These are phyloP conservation scores for Nanorana parkeri DNA, from an alignment of 2,113 vertebrate species.

Conservation along the genomic window DNA sequence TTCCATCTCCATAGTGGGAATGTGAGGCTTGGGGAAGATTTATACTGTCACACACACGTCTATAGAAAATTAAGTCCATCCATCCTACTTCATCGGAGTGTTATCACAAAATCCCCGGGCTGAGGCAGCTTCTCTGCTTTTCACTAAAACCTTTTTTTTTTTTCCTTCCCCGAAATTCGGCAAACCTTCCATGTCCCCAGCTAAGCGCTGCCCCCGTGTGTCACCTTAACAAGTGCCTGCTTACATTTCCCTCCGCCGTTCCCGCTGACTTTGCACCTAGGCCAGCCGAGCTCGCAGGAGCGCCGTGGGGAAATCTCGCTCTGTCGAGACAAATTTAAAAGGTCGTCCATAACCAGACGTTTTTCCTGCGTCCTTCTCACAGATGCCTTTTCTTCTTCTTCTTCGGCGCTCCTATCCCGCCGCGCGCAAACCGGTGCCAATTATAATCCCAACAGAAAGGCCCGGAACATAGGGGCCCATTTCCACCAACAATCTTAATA, in stretches of 20 bases:
- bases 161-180: not conserved
- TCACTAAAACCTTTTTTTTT: not conserved
- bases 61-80: no score
- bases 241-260: slow-evolving; percentile 35
- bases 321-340: slow-evolving; percentile 40
- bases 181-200: not conserved
- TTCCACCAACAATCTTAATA: slow-evolving; percentile 84
- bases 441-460: slow-evolving; percentile 78
- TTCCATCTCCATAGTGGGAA: no score
- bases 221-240: slow-evolving; percentile 11
- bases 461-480: slow-evolving; percentile 75
- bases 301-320: slow-evolving; percentile 46
- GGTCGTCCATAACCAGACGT: slow-evolving; percentile 44
- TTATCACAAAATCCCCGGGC: no score
- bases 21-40: no score
- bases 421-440: slow-evolving; percentile 73
- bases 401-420: slow-evolving; percentile 30
- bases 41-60: no score
- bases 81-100: no score
- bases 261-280: slow-evolving; percentile 44
- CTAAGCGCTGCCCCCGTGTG: not conserved
- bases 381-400: slow-evolving; percentile 36
- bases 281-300: not conserved
- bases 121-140: not conserved
- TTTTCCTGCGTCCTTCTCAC: slow-evolving; percentile 45